Evolutionary conservation across 2,888 invertebrate genomes (phyloP).

Genomic region (Cataglyphis altisquamis): DNA sequence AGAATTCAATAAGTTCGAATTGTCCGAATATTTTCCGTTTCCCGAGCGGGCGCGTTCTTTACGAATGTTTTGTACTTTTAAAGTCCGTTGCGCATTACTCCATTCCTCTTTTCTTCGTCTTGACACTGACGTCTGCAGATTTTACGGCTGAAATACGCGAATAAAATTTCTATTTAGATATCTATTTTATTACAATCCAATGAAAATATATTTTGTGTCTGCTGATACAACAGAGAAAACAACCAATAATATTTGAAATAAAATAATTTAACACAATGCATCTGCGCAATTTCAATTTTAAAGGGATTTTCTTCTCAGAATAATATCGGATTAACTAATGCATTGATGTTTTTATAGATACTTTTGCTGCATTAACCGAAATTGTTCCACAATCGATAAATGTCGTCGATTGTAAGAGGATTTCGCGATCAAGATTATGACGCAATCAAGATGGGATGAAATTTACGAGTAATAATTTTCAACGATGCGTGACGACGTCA

Average conservation of each 20-base stretch:
- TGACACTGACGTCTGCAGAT: neutral
- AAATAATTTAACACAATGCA: neutral
- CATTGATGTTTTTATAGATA: neutral
- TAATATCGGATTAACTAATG: neutral
- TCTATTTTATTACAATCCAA: neutral
- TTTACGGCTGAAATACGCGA: neutral
- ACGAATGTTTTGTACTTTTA: slow-evolving; percentile 44
- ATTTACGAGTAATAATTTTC: slow-evolving; percentile 35
- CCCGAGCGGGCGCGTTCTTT: slow-evolving; percentile 30
- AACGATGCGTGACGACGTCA: neutral
- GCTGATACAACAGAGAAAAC: neutral
- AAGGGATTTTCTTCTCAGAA: neutral
- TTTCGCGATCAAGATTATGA: neutral
- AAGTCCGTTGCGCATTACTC: neutral
- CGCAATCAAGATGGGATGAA: neutral
- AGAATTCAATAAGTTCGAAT: slow-evolving; percentile 72
- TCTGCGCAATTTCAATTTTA: neutral
- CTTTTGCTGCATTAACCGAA: neutral
- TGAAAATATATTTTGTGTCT: neutral
- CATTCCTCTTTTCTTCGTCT: neutral
- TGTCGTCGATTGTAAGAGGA: neutral
- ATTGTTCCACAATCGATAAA: neutral
- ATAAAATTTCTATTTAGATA: neutral
- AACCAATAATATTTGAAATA: neutral
- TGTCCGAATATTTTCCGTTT: slow-evolving; percentile 59